Percentiles rank a stretch among this genome's conserved stretches.
Evolutionary conservation across 2,113 vertebrate genomes (phyloP).

Genomic region (Dinomys branickii): DNA sequence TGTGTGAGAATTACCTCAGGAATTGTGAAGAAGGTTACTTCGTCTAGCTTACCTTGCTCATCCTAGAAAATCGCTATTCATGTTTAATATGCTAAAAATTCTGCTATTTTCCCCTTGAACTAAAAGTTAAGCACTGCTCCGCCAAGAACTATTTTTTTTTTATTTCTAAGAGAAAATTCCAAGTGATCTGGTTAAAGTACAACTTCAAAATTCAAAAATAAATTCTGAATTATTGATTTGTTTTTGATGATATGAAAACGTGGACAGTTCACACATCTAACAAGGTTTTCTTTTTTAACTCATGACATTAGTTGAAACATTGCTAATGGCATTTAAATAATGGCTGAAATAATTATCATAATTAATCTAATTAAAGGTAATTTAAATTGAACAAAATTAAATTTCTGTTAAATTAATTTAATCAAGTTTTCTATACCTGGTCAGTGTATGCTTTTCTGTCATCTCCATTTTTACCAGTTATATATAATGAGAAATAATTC

Average conservation of each 20-base stretch:
- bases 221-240: neutral
- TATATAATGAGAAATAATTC: neutral
- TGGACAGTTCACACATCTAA: neutral
- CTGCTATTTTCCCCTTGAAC: neutral
- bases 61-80: fast-evolving
- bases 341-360: neutral
- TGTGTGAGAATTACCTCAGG: neutral
- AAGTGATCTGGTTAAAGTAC: neutral
- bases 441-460: neutral
- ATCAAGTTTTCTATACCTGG: neutral
- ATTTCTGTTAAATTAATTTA: neutral
- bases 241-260: neutral
- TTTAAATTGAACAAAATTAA: neutral
- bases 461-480: neutral
- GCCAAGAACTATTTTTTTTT: neutral
- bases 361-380: neutral
- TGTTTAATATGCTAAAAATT: neutral
- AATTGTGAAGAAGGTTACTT: neutral
- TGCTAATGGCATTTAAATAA: neutral
- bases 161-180: neutral
- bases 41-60: neutral
- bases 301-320: neutral
- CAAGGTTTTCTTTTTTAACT: neutral
- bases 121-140: neutral
- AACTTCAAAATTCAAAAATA: neutral